Evolutionary conservation across 1,140 invertebrate genomes (phyloP), one percentile per base, ranked within the genome.

Genomic region (Pentalonia nigronervosa): DNA sequence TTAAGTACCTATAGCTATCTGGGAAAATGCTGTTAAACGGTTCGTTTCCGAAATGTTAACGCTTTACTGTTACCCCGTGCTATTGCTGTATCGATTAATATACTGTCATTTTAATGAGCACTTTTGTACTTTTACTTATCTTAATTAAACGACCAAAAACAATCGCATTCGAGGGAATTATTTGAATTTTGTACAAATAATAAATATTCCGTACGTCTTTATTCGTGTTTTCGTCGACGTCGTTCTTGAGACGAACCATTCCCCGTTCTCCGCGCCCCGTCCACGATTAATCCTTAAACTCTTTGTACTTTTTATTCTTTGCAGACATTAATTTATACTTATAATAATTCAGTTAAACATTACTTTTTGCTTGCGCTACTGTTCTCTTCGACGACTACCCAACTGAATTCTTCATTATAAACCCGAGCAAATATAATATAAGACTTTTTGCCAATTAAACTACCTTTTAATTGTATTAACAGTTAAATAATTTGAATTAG

Each of bases 311-410:
- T 84, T 84, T 45, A 41, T 84, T 25, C 21, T 45, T 25, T 7
- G 20, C 25, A 25, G 36, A 84, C 21, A 84, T 84, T 76, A 76
- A 76, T 84, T 41, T 25, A 84, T 45, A 45, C 41, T 84, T 84
- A 41, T 84, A 84, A 41, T 84, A 84, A 84, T 41, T 84, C 83
- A 41, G 36, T 41, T 84, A 41, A 84, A 84, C 83, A 84, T 87
- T 87, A 7, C 14, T 17, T 47, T 47, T 48, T n/a, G 21, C 84
- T 86, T 7, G 11, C 30, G 7, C 25, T 30, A 45, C n/a, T 34
- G 30, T 48, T 87, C 47, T 87, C n/a, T 48, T 14, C 17, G 30
- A 48, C 30, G 86, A 3, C 30, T n/a, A 76, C 30, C 23, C 11
- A 17, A 7, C n/a, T n/a, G 45, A 48, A 87, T 86, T n/a, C 84